Evolutionary conservation across 2,797 vertebrate genomes (phyloP).

Genomic region (Phataginus tricuspis): DNA sequence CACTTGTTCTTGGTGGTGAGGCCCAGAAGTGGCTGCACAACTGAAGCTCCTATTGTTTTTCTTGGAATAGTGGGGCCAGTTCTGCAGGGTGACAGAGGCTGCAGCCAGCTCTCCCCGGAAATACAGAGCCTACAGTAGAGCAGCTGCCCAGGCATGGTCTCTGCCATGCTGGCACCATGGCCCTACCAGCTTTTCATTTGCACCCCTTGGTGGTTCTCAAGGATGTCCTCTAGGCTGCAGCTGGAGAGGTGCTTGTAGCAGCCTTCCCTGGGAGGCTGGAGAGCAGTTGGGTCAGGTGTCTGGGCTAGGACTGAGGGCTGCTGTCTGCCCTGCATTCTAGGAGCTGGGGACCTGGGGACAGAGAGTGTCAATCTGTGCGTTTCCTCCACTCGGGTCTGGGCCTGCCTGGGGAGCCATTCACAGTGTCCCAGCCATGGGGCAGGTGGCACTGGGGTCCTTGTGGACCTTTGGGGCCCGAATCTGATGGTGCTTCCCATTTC

Average conservation of each 20-base stretch:
- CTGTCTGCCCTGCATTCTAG: neutral
- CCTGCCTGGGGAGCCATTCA: neutral
- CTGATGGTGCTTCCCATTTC: neutral
- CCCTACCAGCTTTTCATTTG: neutral
- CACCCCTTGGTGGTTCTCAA: neutral
- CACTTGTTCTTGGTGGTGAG: too few species aligned
- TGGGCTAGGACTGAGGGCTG: neutral
- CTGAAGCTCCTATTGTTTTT: neutral
- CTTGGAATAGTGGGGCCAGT: neutral
- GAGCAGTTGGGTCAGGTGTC: neutral
- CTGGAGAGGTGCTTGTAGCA: too few species aligned
- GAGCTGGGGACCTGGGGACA: neutral
- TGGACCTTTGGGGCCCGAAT: neutral
- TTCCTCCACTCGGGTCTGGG: neutral
- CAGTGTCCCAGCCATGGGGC: neutral
- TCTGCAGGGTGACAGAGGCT: neutral
- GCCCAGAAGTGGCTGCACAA: neutral
- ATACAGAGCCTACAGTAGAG: neutral
- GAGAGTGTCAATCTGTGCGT: neutral
- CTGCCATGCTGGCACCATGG: too few species aligned
- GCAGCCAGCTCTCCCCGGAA: neutral
- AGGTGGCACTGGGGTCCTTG: neutral
- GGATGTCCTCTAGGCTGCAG: neutral
- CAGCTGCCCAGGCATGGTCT: neutral
- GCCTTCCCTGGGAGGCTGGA: neutral